Percentiles rank a stretch among this genome's conserved stretches.
These are phyloP conservation scores for Antedon mediterranea DNA, from an alignment of 53 echinoderm and acorn worm species.

Conservation along the genomic window DNA sequence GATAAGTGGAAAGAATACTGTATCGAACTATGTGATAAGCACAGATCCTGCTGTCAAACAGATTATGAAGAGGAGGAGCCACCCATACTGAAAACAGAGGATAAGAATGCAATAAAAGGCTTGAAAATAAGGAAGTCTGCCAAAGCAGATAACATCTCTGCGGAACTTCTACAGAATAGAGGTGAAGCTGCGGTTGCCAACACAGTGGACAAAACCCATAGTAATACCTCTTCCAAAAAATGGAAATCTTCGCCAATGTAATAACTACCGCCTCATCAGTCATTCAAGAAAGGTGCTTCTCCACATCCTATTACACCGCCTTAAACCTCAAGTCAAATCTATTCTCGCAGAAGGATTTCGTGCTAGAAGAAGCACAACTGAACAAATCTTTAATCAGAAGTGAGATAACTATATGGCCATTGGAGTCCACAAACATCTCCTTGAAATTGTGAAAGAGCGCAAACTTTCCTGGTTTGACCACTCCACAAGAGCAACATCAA, in stretches of 20 bases:
- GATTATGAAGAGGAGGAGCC: too few species aligned
- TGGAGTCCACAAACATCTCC: too few species aligned
- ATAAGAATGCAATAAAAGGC: too few species aligned
- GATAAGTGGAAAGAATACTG: conserved; percentile 19
- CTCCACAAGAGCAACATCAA: too few species aligned
- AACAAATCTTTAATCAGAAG: conserved; percentile 11
- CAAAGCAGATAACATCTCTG: conserved; percentile 24
- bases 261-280: conserved; percentile 16
- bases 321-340: conserved; percentile 24
- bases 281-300: conserved; percentile 38
- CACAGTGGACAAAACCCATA: conserved; percentile 21
- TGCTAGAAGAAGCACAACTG: background rate
- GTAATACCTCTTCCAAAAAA: conserved; percentile 33
- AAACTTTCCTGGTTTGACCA: too few species aligned
- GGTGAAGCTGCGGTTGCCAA: conserved; percentile 12
- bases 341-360: conserved; percentile 30
- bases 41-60: background rate
- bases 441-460: background rate
- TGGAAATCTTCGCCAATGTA: conserved; percentile 21
- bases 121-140: too few species aligned
- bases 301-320: conserved; percentile 22
- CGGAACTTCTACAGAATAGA: conserved; percentile 17
- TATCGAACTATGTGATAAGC: background rate
- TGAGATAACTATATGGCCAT: too few species aligned
- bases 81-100: too few species aligned